Evolutionary conservation across 1,140 invertebrate genomes (phyloP), one percentile per base, ranked within the genome.

Genomic region (Globodera ellingtonae): DNA sequence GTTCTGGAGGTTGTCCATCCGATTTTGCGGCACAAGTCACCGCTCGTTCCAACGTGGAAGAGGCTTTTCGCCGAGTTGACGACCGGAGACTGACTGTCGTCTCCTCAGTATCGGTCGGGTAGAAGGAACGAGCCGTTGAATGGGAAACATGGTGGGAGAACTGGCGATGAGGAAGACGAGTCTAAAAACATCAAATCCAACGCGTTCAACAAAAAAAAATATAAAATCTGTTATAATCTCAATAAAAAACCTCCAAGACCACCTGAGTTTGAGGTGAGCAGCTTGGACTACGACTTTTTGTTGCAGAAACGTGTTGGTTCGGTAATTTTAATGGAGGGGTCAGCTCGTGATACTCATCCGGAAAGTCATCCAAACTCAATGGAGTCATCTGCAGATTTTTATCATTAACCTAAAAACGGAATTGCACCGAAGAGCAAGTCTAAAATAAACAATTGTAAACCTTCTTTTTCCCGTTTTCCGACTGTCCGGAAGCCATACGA

Each of bases 271-370:
- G 59, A 10, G 75, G 75, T 46, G 75, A 77, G 21, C 65, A 47
- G 47, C 62, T 77, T 10, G 75, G 75, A 77, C 75, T 77, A 15
- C 62, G n/a, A 21, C 75, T 77, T 35, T 69, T 77, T 48, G 62
- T 48, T 7, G 62, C 75, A 24, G 4, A 21, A 48, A 15, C 59
- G 21, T 6, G 75, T 48, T 24, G 52, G 50, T 18, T 62, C 9
- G 65, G 21, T 24, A 67, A 48, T 62, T 69, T 62, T 47, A 3
- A 50, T 35, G 1, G n/a, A 52, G 21, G 48, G 5, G 24, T 48
- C 48, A 15, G 75, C 62, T 65, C 52, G 10, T 50, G 69, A 67
- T 50, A 67, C n/a, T 77, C 75, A 9, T 77, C 75, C 10, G n/a
- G 75, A 69, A 69, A 69, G 48, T 65, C 46, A 13, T 13, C 50